Evolutionary conservation across 1,140 invertebrate species (phyloP), one percentile per base, ranked within the genome.

Genomic region (Eciton burchellii): DNA sequence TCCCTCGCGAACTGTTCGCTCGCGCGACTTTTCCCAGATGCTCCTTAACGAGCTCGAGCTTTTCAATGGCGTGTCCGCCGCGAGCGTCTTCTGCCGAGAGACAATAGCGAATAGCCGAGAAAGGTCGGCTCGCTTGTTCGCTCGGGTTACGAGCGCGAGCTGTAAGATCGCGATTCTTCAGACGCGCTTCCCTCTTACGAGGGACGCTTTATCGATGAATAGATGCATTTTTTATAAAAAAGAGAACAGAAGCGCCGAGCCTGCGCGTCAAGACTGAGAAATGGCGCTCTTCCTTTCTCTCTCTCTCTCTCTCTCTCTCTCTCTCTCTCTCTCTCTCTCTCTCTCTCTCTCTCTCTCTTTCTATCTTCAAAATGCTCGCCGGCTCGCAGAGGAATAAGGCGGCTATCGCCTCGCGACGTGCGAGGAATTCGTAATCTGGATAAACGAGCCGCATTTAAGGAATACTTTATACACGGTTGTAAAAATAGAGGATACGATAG

Each of bases 61-160:
- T 79, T 56, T 68, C 74, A 56, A 19, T 26, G 68, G 52, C 52
- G 54, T 14, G 21, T 43, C 56, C 35, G 49, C 24, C 49, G 49
- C 49, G 74, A 43, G 47, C 62, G 45, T 21, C 21, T 47, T 29
- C n/a, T 26, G 29, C n/a, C 49, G 74, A 57, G 56, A 70, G 49
- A 79, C 74, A 79, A 79, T 79, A 2, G 63, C 6, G 29, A 41
- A n/a, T n/a, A n/a, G 52, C 35, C 21, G 45, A 16, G 63, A 70
- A 79, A 29, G 68, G 63, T 29, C 63, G 11, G 49, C 8, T 43
- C 16, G 29, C n/a, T 45, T 63, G 11, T 16, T 29, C 3, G 74
- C 14, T 41, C 62, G 16, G 3, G 9, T n/a, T 24, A 29, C 47
- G 19, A 77, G 52, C n/a, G 12, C 19, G 5, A 41, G 19, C 35